Conservation (phyloP, 37 sponge, comb jelly and placozoan species). For the Aphrocallistes beatrix region DNA sequence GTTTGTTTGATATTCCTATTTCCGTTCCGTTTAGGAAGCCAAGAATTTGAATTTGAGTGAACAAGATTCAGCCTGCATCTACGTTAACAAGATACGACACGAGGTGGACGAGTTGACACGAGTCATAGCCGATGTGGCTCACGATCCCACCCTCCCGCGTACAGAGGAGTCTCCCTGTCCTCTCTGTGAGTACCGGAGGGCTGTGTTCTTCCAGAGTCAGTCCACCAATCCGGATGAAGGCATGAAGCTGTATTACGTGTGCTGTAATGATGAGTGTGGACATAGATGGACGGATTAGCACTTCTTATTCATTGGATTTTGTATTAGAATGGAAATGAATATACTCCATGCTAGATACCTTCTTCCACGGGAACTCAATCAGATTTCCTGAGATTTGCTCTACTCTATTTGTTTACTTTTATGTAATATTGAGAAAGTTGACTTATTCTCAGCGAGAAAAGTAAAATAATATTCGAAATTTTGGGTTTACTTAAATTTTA, state of each 20-base stretch:
- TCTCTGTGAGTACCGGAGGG: slow-evolving; percentile 73
- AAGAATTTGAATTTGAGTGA: slow-evolving; percentile 78
- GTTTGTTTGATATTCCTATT: no score
- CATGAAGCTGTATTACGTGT: slow-evolving; percentile 96
- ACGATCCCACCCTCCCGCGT: slow-evolving; percentile 94
- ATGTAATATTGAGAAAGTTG: no score
- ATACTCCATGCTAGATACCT: no score
- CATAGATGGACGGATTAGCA: slow-evolving; percentile 89
- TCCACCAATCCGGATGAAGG: slow-evolving; percentile 80
- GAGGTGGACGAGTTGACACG: slow-evolving; percentile 95
- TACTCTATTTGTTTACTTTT: no score
- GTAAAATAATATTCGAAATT: no score
- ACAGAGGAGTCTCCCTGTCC: slow-evolving; percentile 89
- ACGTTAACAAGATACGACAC: slow-evolving; percentile 97
- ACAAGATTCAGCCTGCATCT: slow-evolving; percentile 82
- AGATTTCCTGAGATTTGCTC: no score
- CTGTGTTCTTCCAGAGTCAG: slow-evolving; percentile 96
- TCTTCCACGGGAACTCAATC: no score
- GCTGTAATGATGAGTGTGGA: slow-evolving; percentile 82
- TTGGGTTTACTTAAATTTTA: no score
- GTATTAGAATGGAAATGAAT: not conserved
- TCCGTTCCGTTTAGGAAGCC: slow-evolving; percentile 54
- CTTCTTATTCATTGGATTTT: not conserved
- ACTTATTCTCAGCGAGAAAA: no score
- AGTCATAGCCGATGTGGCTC: slow-evolving; percentile 91